Base-by-base conservation (phyloP, 2,888 invertebrate genomes). In the Venusia cambrica region DNA sequence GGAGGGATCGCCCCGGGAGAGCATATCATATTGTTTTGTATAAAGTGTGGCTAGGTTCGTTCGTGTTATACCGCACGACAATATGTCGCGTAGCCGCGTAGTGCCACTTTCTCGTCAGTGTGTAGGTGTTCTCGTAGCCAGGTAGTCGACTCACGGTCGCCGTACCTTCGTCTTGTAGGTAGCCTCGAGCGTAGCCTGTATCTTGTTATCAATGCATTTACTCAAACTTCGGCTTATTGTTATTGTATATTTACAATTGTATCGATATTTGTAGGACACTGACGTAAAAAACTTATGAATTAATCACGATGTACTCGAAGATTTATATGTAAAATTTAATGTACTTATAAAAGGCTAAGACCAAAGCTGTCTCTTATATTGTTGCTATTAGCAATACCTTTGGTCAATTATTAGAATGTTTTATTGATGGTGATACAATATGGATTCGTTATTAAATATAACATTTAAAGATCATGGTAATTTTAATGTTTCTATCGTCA, bases 401-500 rank as follows among this genome's bases (percentile, higher is more conserved):
- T 84, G 83, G 87, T 87, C 85, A 85, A 87, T 87, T 87, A 87
- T 74, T 84, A 85, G 80, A 72, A 70, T 57, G 73, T 75, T 81
- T 74, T 70, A 76, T 71, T 73, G 57, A 65, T 62, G 69, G 67
- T 73, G 66, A 73, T 73, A 73, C 64, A 66, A 50, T 64, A 70
- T 71, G 57, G 57, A 73, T 67, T 69, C 70, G 67, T 74, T 74
- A 72, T 66, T 71, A 62, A 73, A 69, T 70, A 62, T 66, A 56
- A 65, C 56, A 62, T 69, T 55, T 44, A 59, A 60, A 64, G 48
- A 53, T 65, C 63, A 57, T 64, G 52, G 57, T 54, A 70, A 72
- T 73, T 73, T 73, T 67, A 70, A 69, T 74, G 62, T 68, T 70
- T 51, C 57, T 39, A 40, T 50, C 36, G 9, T 36, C 28, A 29